Evolutionary conservation across 2,113 vertebrate genomes (phyloP).

Genomic region (Scytalopus superciliaris): DNA sequence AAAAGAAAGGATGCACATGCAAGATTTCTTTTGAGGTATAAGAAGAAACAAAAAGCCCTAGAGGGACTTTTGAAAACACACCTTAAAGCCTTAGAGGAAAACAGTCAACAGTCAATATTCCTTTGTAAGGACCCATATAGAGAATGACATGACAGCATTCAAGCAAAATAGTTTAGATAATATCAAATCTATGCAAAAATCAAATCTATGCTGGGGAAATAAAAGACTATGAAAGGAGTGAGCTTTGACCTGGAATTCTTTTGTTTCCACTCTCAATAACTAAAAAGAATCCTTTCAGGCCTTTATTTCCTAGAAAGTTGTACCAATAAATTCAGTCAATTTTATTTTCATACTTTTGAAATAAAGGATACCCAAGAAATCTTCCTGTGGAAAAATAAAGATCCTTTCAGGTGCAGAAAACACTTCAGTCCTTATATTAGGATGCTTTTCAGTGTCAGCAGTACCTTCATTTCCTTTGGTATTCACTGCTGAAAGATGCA

Average conservation of each 20-base stretch:
- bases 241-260: conserved; percentile 41
- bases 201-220: not conserved
- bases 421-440: not conserved
- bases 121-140: not conserved
- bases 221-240: conserved; percentile 3
- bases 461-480: not conserved
- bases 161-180: not conserved
- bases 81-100: conserved; percentile 1
- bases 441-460: not conserved
- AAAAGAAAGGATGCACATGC: not conserved
- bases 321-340: not conserved
- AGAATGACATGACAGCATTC: not conserved
- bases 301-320: not conserved
- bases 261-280: conserved; percentile 1
- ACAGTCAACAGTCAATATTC: conserved; percentile 2
- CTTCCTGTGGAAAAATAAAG: conserved; percentile 1
- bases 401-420: not conserved
- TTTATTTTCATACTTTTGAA: conserved; percentile 10
- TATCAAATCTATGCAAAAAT: conserved; percentile 44
- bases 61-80: conserved; percentile 19
- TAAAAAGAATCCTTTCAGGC: not conserved
- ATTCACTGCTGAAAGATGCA: not conserved
- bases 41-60: conserved; percentile 29
- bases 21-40: not conserved
- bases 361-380: not conserved